These are phyloP conservation scores for Epistrophe eligans DNA, from an alignment of 2,888 invertebrate species.

Conservation along the genomic window DNA sequence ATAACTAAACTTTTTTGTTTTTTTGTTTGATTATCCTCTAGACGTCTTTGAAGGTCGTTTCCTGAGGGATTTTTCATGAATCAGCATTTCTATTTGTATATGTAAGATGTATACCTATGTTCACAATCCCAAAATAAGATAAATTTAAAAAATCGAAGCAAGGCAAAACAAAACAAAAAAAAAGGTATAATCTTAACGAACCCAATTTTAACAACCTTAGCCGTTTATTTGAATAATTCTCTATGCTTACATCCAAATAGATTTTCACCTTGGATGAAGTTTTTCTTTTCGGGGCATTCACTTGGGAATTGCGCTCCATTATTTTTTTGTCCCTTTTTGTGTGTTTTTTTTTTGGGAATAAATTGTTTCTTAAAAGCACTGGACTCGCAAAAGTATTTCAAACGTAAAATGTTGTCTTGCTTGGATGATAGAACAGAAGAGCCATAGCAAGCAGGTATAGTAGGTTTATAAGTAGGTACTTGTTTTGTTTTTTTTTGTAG, in stretches of 20 bases:
- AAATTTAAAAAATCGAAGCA: constrained; percentile 13
- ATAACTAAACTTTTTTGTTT: constrained; percentile 43
- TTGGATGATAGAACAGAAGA: neutral
- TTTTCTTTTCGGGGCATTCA: constrained; percentile 1
- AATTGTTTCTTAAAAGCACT: constrained; percentile 36
- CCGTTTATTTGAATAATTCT: constrained; percentile 33
- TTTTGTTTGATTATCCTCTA: constrained; percentile 34
- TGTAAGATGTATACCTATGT: neutral
- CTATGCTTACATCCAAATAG: neutral
- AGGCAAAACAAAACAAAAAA: neutral
- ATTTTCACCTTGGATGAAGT: constrained; percentile 19
- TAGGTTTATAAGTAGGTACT: neutral
- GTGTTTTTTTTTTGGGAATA: neutral
- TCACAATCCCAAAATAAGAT: constrained; percentile 2
- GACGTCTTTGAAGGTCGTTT: constrained; percentile 19
- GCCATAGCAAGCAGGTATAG: no score
- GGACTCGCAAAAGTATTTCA: constrained; percentile 13
- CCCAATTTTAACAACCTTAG: constrained; percentile 35
- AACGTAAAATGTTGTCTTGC: constrained; percentile 3
- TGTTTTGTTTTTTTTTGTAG: neutral
- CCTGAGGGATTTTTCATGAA: constrained; percentile 9
- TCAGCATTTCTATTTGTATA: constrained; percentile 27
- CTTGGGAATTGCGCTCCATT: constrained; percentile 18
- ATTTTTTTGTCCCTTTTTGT: constrained; percentile 18
- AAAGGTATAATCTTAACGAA: constrained; percentile 41